Evolutionary conservation across 1,140 invertebrate species (phyloP).

Genomic region (Papilio xuthus): DNA sequence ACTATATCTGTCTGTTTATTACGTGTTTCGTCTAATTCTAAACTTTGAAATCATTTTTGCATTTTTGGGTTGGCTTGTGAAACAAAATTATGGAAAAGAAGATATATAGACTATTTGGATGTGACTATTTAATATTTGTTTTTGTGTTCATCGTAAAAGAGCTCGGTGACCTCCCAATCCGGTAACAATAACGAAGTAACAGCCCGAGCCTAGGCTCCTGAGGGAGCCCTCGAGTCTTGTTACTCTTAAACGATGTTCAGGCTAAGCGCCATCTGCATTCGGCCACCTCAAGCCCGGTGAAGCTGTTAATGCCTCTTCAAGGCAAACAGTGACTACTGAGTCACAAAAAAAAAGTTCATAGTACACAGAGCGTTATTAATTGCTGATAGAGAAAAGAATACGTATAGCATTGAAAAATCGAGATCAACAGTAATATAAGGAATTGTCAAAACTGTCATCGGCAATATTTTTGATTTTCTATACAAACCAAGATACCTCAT

Average conservation of each 20-base stretch:
- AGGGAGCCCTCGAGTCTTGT: no score
- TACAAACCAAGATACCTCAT: neutral
- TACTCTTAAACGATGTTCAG: no score
- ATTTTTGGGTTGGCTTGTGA: neutral
- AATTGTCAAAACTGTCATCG: conserved; percentile 31
- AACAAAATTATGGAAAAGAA: no score
- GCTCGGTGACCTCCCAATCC: no score
- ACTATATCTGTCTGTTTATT: neutral
- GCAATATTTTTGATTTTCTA: conserved; percentile 43
- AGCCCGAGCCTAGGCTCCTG: no score
- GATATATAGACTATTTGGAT: neutral
- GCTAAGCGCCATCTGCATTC: no score
- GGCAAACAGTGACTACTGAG: no score
- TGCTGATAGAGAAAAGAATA: neutral
- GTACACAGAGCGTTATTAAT: neutral
- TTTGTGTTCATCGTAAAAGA: no score
- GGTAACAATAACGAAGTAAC: no score
- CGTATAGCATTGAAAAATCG: neutral
- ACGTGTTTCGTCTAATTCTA: neutral
- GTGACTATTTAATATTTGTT: neutral
- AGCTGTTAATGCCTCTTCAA: no score
- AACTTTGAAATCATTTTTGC: neutral
- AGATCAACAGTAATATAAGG: neutral
- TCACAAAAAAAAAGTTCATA: no score
- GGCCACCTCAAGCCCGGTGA: no score